Base-by-base conservation (phyloP, 2,888 invertebrate genomes). In the Meghimatium bilineatum region DNA sequence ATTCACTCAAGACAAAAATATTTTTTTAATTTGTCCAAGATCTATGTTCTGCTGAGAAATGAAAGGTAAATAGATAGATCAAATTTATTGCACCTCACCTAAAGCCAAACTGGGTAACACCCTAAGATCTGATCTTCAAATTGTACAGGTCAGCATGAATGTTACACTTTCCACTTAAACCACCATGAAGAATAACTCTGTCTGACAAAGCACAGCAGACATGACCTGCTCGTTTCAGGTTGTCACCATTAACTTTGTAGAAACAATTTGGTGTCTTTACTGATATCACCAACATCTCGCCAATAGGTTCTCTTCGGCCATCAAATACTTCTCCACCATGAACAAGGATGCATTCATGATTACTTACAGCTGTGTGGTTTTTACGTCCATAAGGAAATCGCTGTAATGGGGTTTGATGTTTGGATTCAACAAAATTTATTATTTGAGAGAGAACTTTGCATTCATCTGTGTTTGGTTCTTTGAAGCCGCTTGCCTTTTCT, bases 261-360 rank as follows among this genome's bases (percentile, higher is more conserved):
- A 91, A 92, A 44, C 86, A 76, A 0, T 88, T 74, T 17, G 87
- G 85, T 12, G 90, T 89, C 67, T 88, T 90, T 1, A 89, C 80
- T 12, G 85, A 85, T 49, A 93, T 83, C 0, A 92, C 79, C 76
- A 87, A 91, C 90, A 92, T 90, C 74, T 93, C 93, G 12, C 92
- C 91, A 0, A 92, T 92, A 29, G 93, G 93, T 78, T 92, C 92
- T 38, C 91, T 86, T 75, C 89, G 83, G 1, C 93, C 93, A 85
- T 93, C 93, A 88, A 93, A 93, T 0, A 93, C 93, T 86, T 93
- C 93, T 0, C 93, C 93, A 1, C 93, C 93, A 82, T 92, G 92
- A 66, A 93, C 84, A 1, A 93, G 85, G 8, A 93, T 83, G 38
- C 87, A 86, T 0, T 88, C 88, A 8, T 87, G 76, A 10, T 91